Evolutionary conservation across 2,797 vertebrate species (phyloP).

Genomic region (Ptychobarbus kaznakovi): DNA sequence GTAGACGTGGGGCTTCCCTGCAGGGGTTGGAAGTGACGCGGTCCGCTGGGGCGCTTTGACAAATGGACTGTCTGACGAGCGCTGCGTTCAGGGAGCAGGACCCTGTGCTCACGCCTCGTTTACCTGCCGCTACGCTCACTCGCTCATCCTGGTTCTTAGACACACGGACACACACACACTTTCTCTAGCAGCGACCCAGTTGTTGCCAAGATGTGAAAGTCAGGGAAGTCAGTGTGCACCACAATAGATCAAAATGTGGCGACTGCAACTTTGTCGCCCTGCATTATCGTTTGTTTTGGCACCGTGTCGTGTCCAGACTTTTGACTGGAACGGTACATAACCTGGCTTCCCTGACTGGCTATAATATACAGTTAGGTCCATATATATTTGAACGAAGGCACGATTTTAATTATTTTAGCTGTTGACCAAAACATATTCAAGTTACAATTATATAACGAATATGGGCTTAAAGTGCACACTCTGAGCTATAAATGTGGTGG

Average conservation of each 20-base stretch:
- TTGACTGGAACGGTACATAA: background rate
- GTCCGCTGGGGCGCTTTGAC: slow-evolving; percentile 76
- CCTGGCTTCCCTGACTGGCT: background rate
- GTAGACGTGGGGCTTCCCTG: slow-evolving; percentile 65
- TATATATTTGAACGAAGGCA: background rate
- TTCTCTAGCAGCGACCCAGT: slow-evolving; percentile 32
- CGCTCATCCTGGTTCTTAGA: slow-evolving; percentile 75
- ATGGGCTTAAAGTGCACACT: too few species aligned
- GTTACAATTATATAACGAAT: background rate
- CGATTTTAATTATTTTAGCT: background rate
- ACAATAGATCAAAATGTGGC: slow-evolving; percentile 53
- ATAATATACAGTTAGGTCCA: background rate
- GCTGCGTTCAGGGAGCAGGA: slow-evolving; percentile 71
- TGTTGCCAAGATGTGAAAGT: slow-evolving; percentile 51
- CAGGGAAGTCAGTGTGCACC: slow-evolving; percentile 40
- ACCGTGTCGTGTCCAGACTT: background rate
- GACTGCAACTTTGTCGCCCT: slow-evolving; percentile 40
- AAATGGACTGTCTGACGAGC: slow-evolving; percentile 82
- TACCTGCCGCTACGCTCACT: slow-evolving; percentile 80
- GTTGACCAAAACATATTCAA: background rate
- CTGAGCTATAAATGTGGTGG: too few species aligned
- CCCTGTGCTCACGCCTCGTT: slow-evolving; percentile 80
- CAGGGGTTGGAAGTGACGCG: slow-evolving; percentile 77
- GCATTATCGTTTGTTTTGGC: slow-evolving; percentile 44
- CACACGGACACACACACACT: slow-evolving; percentile 65